These are phyloP conservation scores for Drosophila anomelani DNA, from an alignment of 2,888 invertebrate genomes.

Conservation along the genomic window DNA sequence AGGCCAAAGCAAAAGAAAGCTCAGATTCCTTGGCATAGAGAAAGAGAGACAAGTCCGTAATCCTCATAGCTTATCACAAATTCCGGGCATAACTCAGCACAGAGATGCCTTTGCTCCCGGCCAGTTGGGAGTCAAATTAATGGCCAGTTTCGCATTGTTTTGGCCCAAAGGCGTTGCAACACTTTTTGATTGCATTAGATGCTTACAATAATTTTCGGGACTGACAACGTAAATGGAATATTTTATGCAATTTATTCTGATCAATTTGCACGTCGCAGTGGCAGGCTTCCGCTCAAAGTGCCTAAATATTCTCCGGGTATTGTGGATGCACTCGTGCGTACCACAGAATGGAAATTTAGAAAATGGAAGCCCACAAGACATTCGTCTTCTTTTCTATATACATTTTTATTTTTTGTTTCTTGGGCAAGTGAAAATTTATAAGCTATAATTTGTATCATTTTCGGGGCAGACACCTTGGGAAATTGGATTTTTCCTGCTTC, in stretches of 20 bases:
- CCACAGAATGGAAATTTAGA: slow-evolving; percentile 54
- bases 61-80: slow-evolving; percentile 64
- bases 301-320: slow-evolving; percentile 64
- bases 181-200: slow-evolving; percentile 73
- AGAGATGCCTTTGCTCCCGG: slow-evolving; percentile 26
- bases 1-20: slow-evolving; percentile 11
- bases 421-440: slow-evolving; percentile 1
- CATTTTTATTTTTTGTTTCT: not conserved
- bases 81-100: slow-evolving; percentile 65
- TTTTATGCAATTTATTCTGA: slow-evolving; percentile 78
- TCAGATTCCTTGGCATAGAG: slow-evolving; percentile 24
- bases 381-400: not conserved
- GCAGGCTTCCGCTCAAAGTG: slow-evolving; percentile 22
- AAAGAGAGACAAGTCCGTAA: slow-evolving; percentile 20
- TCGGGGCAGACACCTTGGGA: not conserved
- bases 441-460: slow-evolving; percentile 10
- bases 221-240: slow-evolving; percentile 72
- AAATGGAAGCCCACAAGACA: slow-evolving; percentile 19
- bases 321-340: slow-evolving; percentile 73
- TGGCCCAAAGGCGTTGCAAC: slow-evolving; percentile 63
- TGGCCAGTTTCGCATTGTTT: slow-evolving; percentile 60
- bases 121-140: slow-evolving; percentile 49
- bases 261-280: slow-evolving; percentile 55
- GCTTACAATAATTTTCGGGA: slow-evolving; percentile 51
- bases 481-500: not conserved